Conservation (phyloP, 1,140 invertebrate species). For the Drosophila hydei region DNA sequence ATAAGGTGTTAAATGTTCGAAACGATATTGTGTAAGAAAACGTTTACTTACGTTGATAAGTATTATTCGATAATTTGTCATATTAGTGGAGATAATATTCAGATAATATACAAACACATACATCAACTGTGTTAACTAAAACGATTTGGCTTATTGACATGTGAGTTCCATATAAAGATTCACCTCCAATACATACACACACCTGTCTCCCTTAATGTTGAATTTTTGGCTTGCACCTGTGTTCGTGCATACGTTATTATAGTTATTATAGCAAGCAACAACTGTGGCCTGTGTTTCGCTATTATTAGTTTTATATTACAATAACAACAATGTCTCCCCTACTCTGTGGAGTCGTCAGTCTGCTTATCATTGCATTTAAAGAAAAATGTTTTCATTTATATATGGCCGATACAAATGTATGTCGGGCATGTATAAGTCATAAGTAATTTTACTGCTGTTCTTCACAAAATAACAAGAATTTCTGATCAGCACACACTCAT, state of each 20-base stretch:
- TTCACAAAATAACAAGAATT: conserved; percentile 7
- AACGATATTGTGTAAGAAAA: conserved; percentile 14
- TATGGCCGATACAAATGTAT: background rate
- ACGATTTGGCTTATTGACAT: conserved; percentile 14
- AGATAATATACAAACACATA: too few species aligned
- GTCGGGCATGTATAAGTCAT: background rate
- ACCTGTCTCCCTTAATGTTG: conserved; percentile 9
- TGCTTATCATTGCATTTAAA: conserved; percentile 37
- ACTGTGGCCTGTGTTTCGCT: background rate
- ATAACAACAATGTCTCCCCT: background rate
- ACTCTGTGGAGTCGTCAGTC: too few species aligned
- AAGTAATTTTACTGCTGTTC: too few species aligned
- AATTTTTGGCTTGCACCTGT: conserved; percentile 7
- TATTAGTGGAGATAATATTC: too few species aligned
- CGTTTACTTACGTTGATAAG: conserved; percentile 7
- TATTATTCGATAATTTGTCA: conserved; percentile 2
- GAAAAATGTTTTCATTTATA: conserved; percentile 27
- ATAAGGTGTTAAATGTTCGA: background rate
- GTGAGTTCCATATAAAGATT: conserved; percentile 37
- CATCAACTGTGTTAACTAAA: background rate
- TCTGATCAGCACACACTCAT: conserved; percentile 29
- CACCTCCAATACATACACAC: conserved; percentile 16
- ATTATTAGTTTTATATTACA: conserved; percentile 10
- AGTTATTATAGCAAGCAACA: conserved; percentile 17
- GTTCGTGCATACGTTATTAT: conserved; percentile 15